Evolutionary conservation across 2,113 vertebrate species (phyloP).

Genomic region (Circaetus cinerascens): DNA sequence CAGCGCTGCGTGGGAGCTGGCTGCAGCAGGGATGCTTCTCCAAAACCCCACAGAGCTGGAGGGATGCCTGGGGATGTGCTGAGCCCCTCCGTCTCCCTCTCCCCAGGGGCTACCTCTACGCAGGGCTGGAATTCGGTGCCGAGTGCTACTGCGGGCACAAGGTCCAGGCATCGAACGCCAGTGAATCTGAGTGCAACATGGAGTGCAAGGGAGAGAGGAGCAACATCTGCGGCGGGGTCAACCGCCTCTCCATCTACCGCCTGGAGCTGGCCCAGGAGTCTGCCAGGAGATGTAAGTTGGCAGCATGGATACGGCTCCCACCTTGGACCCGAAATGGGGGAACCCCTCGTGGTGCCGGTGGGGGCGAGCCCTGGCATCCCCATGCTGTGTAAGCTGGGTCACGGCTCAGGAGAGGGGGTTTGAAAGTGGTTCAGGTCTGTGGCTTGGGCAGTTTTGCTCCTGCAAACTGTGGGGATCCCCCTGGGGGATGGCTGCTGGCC

Average conservation of each 20-base stretch:
- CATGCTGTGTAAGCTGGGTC: rapidly evolving
- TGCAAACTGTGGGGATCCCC: rapidly evolving
- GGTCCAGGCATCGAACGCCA: conserved; percentile 86
- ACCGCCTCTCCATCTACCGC: conserved; percentile 91
- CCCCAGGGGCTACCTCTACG: conserved; percentile 90
- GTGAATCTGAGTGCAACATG: conserved; percentile 91
- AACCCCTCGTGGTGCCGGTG: rapidly evolving
- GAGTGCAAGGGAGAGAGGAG: conserved; percentile 90
- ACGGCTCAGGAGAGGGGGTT: rapidly evolving
- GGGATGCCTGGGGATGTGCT: rapidly evolving
- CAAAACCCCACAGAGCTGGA: rapidly evolving
- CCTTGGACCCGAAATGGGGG: rapidly evolving
- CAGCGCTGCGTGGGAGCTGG: background rate
- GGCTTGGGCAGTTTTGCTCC: rapidly evolving
- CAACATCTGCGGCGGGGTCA: conserved; percentile 87
- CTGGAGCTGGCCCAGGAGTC: conserved; percentile 96
- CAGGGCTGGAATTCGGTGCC: conserved; percentile 94
- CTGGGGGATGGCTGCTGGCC: background rate
- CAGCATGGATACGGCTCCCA: rapidly evolving
- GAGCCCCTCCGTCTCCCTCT: background rate
- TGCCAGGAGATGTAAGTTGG: conserved; percentile 83
- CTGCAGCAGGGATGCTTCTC: background rate
- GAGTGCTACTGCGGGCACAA: conserved; percentile 98
- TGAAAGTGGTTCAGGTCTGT: background rate
- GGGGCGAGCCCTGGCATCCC: rapidly evolving